Base-by-base conservation (phyloP, 1,140 invertebrate species). In the Drosophila bipectinata region DNA sequence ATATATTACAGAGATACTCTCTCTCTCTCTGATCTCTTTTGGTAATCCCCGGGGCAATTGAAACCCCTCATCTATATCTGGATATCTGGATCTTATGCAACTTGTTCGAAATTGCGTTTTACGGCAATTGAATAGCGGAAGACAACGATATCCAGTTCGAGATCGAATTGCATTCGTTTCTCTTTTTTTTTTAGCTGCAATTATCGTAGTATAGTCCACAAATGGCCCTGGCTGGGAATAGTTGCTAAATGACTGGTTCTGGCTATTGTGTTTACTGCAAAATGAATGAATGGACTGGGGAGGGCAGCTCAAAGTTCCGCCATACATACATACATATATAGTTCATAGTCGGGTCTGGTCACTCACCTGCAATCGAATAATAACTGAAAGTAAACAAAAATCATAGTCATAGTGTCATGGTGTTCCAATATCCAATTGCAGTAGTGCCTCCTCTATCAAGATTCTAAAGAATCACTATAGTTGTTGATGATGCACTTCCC, bases 261-360 rank as follows among this genome's bases (percentile, higher is more conserved):
- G 44, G 7, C 52, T 41, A 12, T 66, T 49, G 57, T 47, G 34
- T 67, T 45, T 64, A 32, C 63, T 61, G 69, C 62, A 75, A 21
- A 64, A 67, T 79, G 69, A 85, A 85, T 85, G 82, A 85, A 85
- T 81, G 69, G 47, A 59, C 28, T 59, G 18, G 15, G 15, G 18
- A 1, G 15, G 28, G 15, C 37, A 48, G 58, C 28, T 56, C 57
- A 67, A 76, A 62, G 63, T 69, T 66, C 64, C 63, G 49, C 55
- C 15, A 15, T 15, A 15, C 1, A 15, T 15, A 15, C 15, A 15
- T 18, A 18, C 44, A 45, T 18, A 18, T 37, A 45, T 51, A 8
- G 44, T 47, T 47, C 44, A 47, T 47, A 47, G 44, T 24, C 18
- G 44, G n/a, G 1, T 47, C 44, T 47, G 44, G 44, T 47, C 44